Evolutionary conservation across 2,797 vertebrate genomes (phyloP).

Genomic region (Enteromius afrohamiltoni): DNA sequence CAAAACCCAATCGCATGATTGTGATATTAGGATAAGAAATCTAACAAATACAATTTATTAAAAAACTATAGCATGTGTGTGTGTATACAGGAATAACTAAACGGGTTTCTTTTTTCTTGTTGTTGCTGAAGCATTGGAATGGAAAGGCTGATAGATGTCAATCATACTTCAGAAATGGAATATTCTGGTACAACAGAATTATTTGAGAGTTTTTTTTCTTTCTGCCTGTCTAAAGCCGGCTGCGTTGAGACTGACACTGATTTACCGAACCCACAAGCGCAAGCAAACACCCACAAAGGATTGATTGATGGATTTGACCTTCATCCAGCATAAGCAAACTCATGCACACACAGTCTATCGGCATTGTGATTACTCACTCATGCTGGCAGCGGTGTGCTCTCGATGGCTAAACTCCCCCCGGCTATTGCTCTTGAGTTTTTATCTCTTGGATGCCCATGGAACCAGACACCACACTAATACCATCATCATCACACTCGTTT

Average conservation of each 20-base stretch:
- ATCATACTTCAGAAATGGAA: slow-evolving; percentile 19
- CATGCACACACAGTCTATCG: slow-evolving; percentile 13
- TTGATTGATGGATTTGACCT: slow-evolving; percentile 49
- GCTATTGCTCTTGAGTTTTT: slow-evolving; percentile 5
- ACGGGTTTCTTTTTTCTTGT: neutral
- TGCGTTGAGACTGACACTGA: slow-evolving; percentile 41
- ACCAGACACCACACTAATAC: slow-evolving; percentile 1
- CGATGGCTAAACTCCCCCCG: slow-evolving; percentile 34
- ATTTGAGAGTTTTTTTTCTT: neutral
- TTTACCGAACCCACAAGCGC: slow-evolving; percentile 26
- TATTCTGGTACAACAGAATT: slow-evolving; percentile 8
- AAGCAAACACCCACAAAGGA: slow-evolving; percentile 19
- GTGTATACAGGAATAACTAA: neutral
- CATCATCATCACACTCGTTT: slow-evolving; percentile 28
- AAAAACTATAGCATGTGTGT: neutral
- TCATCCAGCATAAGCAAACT: slow-evolving; percentile 28
- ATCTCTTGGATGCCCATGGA: neutral
- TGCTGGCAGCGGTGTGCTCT: slow-evolving; percentile 45
- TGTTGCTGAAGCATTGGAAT: neutral
- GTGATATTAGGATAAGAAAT: too few relatives aligned
- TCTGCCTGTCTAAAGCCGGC: neutral
- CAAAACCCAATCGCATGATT: too few relatives aligned
- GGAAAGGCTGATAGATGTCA: slow-evolving; percentile 15
- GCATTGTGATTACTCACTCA: slow-evolving; percentile 69
- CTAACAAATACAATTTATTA: too few relatives aligned